Base-by-base conservation (phyloP, 2,113 vertebrate species). In the Ornithorhynchus anatinus region DNA sequence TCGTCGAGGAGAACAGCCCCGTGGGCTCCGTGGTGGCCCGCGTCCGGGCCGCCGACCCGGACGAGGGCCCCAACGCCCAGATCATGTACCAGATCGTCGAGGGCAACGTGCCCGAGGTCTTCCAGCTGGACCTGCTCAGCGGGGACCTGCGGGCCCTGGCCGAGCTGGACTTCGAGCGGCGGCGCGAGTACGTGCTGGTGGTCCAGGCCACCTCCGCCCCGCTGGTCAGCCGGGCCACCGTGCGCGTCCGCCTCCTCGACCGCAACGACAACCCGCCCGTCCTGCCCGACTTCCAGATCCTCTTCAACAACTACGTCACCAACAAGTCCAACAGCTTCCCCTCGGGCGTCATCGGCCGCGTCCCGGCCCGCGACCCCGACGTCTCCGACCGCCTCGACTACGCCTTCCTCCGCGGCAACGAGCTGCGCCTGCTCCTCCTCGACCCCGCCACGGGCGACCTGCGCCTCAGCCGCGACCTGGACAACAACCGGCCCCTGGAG, bases 61-160 rank as follows among this genome's bases (percentile, higher is more conserved):
- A 99, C 0, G 97, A 98, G 56, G 97, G 96, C 37, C 95, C 96
- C 42, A 99, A 99, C 0, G 98, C 98, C 29, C 97, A 98, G 84
- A 97, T 99, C 85, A 97, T 99, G 95, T 99, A 99, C 72, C 98
- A 99, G 86, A 99, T 99, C 0, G 96, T 99, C 37, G 97, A 99
- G 77, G 98, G 98, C 23, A 98, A 99, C 36, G 89, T 94, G 50
- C 97, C 97, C 0, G 96, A 99, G 80, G 94, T 97, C 59, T 99
- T 99, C 80, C 95, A 98, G 58, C 89, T 99, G 32, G 96, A 99
- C 76, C 94, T 98, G 63, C 96, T 97, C 62, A 98, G 95, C 0
- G 98, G 98, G 1, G 96, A 99, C 86, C 94, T 99, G 44, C 95
- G 90, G 0, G 94, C 96, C 1, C 94, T 98, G 59, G 91, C 88